Base-by-base conservation (phyloP, 2,797 vertebrate species). In the Gephyroberyx darwinii region DNA sequence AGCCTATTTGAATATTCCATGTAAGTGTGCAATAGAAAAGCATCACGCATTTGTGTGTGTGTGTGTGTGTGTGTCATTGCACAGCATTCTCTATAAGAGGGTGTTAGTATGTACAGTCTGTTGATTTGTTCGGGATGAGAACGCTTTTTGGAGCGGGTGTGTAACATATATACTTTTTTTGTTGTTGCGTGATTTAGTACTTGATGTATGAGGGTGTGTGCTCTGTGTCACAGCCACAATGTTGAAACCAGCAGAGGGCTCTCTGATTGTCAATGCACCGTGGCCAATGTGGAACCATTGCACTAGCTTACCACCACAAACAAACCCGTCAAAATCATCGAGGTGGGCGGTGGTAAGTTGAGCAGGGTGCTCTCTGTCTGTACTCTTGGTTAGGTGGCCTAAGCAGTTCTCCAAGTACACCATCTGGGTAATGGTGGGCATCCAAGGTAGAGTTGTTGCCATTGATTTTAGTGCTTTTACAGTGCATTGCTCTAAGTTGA, bases 391-490 rank as follows among this genome's bases (percentile, higher is more conserved):
- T 77, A 83, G 89, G 87, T 92, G 88, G 88, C 85, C 86, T 86
- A 79, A 84, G 90, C 87, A 85, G 84, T 90, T 88, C 88, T 90
- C 86, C 84, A 84, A 89, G 88, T 86, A 84, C 85, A 89, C 91
- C 92, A 92, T 93, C 89, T 94, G 93, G 89, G 91, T 93, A 93
- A 94, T 92, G 92, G 88, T 93, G 92, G 90, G 90, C 82, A 91
- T 92, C 93, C 93, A 91, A 89, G 86, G 90, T 88, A 77, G 90
- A 90, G 87, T 86, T 91, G 88, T 90, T 86, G 87, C 83, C 91
- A 92, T 91, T 90, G 91, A 92, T 94, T 92, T 90, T 77, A 84
- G 82, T 90, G 88, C 82, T 90, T 91, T 91, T 90, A 89, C 91
- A 91, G 85, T 68, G 84, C 88, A 83, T 81, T 77, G 86, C 87